phyloP scores from a whole-genome alignment of 2,888 invertebrate species.

The Pollenia labialis region DNA sequence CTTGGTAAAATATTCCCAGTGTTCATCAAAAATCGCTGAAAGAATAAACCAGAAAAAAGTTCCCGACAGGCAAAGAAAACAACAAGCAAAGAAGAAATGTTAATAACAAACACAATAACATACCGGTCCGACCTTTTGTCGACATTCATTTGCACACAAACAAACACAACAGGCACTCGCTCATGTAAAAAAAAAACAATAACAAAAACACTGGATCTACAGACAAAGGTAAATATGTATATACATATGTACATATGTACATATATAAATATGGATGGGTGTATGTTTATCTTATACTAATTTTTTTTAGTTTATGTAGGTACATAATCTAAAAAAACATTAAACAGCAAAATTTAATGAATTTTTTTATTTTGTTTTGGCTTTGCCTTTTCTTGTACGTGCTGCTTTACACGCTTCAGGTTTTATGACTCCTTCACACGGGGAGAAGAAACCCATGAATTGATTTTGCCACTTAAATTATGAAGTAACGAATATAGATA shows the following conservation, averaged over 20 bases:
- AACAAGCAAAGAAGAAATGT: conserved; percentile 2
- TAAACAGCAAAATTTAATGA: conserved; percentile 9
- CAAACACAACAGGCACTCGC: not conserved
- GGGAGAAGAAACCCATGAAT: no score
- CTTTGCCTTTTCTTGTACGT: conserved; percentile 49
- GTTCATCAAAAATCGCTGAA: not conserved
- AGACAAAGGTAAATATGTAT: not conserved
- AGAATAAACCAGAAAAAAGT: not conserved
- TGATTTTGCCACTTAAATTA: no score
- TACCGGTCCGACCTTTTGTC: conserved; percentile 66
- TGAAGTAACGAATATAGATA: no score
- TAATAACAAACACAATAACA: conserved; percentile 6
- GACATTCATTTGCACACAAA: conserved; percentile 53
- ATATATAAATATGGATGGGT: not conserved
- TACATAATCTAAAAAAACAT: not conserved
- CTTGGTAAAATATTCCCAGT: no score
- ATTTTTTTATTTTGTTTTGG: conserved; percentile 51
- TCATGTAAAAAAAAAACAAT: not conserved
- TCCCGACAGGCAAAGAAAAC: conserved; percentile 2
- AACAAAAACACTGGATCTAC: not conserved
- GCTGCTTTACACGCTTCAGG: not conserved
- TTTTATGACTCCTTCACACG: no score
- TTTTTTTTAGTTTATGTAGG: not conserved
- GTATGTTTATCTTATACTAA: not conserved
- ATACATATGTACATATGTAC: not conserved